These are phyloP conservation scores for Pontoporia blainvillei DNA, from an alignment of 2,113 vertebrate species.

Conservation along the genomic window DNA sequence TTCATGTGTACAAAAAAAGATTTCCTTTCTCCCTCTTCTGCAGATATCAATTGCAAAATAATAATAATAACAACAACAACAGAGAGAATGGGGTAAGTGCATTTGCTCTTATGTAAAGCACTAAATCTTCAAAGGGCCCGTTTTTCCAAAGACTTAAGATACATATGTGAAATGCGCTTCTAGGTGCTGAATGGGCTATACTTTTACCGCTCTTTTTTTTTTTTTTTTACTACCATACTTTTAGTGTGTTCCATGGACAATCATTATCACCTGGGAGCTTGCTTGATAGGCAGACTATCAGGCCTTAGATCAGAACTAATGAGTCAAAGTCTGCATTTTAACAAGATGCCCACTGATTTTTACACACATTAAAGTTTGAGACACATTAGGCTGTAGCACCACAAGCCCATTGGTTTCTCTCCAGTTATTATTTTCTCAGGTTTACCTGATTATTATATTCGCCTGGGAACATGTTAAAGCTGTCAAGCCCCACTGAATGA, in stretches of 20 bases:
- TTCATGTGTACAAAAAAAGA: background rate
- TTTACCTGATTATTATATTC: background rate
- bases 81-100: background rate
- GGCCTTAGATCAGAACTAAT: background rate
- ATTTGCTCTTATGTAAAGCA: background rate
- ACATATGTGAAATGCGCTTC: background rate
- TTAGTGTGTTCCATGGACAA: background rate
- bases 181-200: background rate
- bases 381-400: background rate
- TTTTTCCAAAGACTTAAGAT: background rate
- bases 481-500: background rate
- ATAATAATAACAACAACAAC: background rate
- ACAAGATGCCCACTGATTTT: background rate
- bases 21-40: background rate
- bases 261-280: background rate
- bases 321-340: background rate
- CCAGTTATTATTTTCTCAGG: background rate
- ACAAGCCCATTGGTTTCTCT: background rate
- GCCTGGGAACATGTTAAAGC: background rate
- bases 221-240: background rate
- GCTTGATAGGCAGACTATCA: background rate
- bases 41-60: background rate
- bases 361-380: background rate
- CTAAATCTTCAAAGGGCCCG: background rate
- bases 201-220: background rate